These are phyloP conservation scores for Drosophila monieri DNA, from an alignment of 2,888 invertebrate species.

Conservation along the genomic window DNA sequence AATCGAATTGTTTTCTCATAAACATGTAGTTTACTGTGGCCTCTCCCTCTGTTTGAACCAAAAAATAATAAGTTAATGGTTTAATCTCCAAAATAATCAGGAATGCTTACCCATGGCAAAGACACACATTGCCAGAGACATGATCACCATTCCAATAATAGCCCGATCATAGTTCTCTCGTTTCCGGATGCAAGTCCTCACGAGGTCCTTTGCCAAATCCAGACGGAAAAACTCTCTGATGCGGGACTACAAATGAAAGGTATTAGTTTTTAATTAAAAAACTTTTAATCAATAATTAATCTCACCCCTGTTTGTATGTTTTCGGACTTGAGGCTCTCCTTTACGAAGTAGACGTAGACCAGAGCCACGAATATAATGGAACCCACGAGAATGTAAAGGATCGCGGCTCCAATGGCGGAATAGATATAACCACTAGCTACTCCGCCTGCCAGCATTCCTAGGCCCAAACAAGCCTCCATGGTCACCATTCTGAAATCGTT, in stretches of 20 bases:
- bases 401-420: conserved; percentile 76
- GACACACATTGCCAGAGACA: conserved; percentile 78
- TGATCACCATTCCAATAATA: conserved; percentile 82
- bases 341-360: conserved; percentile 78
- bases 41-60: conserved; percentile 68
- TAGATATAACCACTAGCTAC: conserved; percentile 87
- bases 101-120: conserved; percentile 73
- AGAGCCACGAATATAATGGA: conserved; percentile 68
- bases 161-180: conserved; percentile 81
- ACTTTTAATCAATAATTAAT: neutral
- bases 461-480: conserved; percentile 86
- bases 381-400: conserved; percentile 76
- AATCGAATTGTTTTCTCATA: conserved; percentile 81
- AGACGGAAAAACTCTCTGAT: conserved; percentile 82
- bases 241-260: conserved; percentile 48
- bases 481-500: conserved; percentile 86
- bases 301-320: conserved; percentile 64
- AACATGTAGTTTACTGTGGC: conserved; percentile 85
- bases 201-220: conserved; percentile 80
- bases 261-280: neutral
- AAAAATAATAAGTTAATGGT: neutral
- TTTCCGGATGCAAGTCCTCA: conserved; percentile 79
- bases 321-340: conserved; percentile 79
- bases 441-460: conserved; percentile 87
- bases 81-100: neutral